These are phyloP conservation scores for Drosophila ogumai DNA, from an alignment of 1,140 invertebrate genomes.

Conservation along the genomic window DNA sequence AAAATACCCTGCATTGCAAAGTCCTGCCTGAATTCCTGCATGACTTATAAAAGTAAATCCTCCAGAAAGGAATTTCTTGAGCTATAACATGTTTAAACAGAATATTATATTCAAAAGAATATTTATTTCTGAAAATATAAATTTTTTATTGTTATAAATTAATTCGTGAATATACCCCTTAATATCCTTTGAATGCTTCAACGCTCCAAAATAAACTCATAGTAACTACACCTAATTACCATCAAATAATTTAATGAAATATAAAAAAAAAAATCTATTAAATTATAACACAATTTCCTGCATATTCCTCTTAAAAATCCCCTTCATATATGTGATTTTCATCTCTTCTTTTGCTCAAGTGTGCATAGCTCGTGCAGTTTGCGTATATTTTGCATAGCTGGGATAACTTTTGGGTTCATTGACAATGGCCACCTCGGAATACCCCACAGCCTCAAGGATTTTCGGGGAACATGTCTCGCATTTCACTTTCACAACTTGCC, in stretches of 20 bases:
- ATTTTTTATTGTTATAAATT: no score
- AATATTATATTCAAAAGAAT: no score
- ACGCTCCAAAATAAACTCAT: not conserved
- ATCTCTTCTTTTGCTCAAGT: not conserved
- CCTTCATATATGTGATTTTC: no score
- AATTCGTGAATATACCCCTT: no score
- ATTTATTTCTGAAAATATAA: no score
- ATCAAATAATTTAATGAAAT: not conserved
- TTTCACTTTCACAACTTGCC: slow-evolving; percentile 76
- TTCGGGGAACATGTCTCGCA: slow-evolving; percentile 52
- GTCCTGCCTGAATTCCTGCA: no score
- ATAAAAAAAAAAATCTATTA: not conserved
- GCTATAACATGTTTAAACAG: no score
- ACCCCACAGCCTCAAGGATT: slow-evolving; percentile 39
- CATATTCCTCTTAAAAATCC: not conserved
- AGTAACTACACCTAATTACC: no score
- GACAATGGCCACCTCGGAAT: slow-evolving; percentile 34
- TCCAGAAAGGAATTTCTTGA: no score
- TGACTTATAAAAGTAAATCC: no score
- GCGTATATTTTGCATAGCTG: slow-evolving; percentile 37
- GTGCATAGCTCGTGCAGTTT: slow-evolving; percentile 22
- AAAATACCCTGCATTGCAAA: no score
- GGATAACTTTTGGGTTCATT: slow-evolving; percentile 49
- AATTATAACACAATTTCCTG: not conserved
- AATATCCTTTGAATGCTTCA: not conserved